Conservation (phyloP, 2,888 invertebrate species). For the Synergus japonicus region DNA sequence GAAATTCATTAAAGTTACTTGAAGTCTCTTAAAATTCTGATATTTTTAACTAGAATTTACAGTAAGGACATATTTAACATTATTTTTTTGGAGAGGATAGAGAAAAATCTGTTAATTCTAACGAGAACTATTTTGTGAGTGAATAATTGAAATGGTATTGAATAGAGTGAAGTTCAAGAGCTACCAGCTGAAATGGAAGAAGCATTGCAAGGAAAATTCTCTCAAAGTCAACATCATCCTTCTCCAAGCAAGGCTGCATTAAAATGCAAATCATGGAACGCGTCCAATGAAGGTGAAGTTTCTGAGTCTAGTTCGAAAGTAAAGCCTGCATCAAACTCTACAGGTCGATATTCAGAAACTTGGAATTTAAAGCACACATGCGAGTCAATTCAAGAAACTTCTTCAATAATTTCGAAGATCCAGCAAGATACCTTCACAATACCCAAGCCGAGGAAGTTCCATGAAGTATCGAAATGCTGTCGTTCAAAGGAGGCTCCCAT, state of each 20-base stretch:
- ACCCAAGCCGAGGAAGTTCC: neutral
- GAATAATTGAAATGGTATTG: neutral
- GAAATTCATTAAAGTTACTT: no score
- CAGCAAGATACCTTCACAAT: neutral
- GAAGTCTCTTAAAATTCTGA: no score
- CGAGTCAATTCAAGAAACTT: neutral
- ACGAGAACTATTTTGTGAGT: neutral
- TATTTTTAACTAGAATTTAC: no score
- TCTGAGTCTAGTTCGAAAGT: slow-evolving; percentile 2
- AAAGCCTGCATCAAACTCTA: neutral
- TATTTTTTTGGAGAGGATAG: no score
- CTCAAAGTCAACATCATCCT: neutral
- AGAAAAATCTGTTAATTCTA: neutral
- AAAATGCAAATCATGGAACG: neutral
- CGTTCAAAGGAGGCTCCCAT: neutral
- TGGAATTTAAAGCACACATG: neutral
- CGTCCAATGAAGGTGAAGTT: neutral
- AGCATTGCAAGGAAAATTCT: neutral
- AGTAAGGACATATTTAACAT: no score
- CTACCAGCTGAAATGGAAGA: neutral
- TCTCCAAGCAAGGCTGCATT: neutral
- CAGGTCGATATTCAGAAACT: neutral
- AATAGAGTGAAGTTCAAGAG: neutral
- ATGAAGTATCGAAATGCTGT: slow-evolving; percentile 4
- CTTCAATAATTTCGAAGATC: slow-evolving; percentile 4